Evolutionary conservation across 1,140 invertebrate genomes (phyloP), one percentile per base, ranked within the genome.

Genomic region (Drosophila fuyamai): DNA sequence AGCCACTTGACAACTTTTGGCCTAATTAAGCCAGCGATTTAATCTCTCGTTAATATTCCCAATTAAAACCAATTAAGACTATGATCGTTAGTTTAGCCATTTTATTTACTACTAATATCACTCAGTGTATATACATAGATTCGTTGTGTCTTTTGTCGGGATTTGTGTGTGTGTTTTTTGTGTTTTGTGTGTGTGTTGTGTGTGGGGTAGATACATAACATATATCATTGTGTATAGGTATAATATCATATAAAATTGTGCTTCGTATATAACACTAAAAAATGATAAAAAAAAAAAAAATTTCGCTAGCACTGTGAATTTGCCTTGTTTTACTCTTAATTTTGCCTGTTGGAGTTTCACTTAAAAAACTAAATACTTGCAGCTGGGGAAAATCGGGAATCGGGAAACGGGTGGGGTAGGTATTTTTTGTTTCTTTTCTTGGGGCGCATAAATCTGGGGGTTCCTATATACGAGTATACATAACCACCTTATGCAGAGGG

Each of bases 21-120:
- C 4, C 44, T 10, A 23, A 12, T 46, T 4, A 18, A 18, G 1
- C 16, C 16, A 4, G 4, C 10, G 10, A 27, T 48, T 46, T 3
- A 8, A 23, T 47, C 18, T 47, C 10, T 47, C 44, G 1, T 12
- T 47, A 27, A 14, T 10, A 7, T 9, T 2, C 27, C 55, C 36
- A 23, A 23, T 27, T 9, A 35, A 63, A 60, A 43, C 54, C n/a
- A 0, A 23, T 14, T 36, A 7, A 36, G 13, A 13, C 2, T 27
- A 44, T 66, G 65, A 68, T 68, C 65, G 74, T 86, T 88, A 89
- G 84, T 90, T 88, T 88, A 90, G 84, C 84, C 84, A 89, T 88
- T 88, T 88, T 88, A 90, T 90, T 88, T 88, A 88, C 85, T 88
- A 84, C 84, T 88, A 88, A 88, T 88, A 88, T 88, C 84, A 88